Evolutionary conservation across 2,113 vertebrate genomes (phyloP), one percentile per base, ranked within the genome.

Genomic region (Toxotes jaculatrix): DNA sequence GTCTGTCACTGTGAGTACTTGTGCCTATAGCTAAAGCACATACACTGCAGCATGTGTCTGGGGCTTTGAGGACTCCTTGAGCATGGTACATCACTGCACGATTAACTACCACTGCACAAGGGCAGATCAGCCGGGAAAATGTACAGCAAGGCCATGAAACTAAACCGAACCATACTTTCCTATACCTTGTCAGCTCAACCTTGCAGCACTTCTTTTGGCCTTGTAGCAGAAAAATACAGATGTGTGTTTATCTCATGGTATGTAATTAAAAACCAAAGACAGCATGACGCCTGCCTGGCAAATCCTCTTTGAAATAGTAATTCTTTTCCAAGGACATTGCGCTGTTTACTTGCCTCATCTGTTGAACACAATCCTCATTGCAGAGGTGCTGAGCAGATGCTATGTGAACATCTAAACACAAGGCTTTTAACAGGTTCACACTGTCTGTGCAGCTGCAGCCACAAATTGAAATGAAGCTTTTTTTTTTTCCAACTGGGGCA

Each of bases 201-300:
- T 86, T 88, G 75, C 56, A 56, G 34, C 64, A 42, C 86, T 87
- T 72, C 36, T 27, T 38, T 56, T 45, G 70, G 77, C 79, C 85
- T 90, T 88, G 77, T 27, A 62, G 83, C 56, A 70, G 71, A 73
- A 71, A 77, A 87, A 81, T 82, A 80, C 89, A 87, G 79, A 83
- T 82, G 77, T 83, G 72, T 19, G 75, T 67, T 72, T 74, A 67
- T 90, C 81, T 82, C 77, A 56, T 8, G 21, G 77, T 49, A 78
- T 79, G 63, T 87, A 90, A 93, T 92, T 92, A 89, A 91, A 91
- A 91, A 79, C 76, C 77, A 83, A 84, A 90, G 79, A 72, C 86
- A 80, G 80, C 62, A 47, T 69, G 70, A 45, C n/a, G 40, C 81
- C 82, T 51, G 55, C 55, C 74, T 75, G 74, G 63, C 59, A 87